Evolutionary conservation across 2,888 invertebrate species (phyloP), one percentile per base, ranked within the genome.

Genomic region (Stenotaenia linearis): DNA sequence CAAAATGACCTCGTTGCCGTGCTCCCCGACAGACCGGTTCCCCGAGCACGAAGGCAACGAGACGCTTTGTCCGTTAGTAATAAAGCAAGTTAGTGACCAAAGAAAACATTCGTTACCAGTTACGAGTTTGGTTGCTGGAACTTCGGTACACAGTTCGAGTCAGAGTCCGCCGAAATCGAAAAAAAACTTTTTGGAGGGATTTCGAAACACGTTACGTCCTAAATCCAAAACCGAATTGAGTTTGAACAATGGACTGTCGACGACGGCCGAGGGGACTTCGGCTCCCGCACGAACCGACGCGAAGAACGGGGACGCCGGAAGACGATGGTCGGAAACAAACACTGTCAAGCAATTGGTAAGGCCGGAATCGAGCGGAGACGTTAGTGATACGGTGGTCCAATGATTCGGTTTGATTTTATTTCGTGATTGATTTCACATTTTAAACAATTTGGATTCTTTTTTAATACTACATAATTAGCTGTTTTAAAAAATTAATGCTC

Each of bases 101-200:
- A 45, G 80, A 28, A 80, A 81, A 40, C 80, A 80, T 61, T 81
- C 81, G 21, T 45, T 79, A 50, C 78, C 78, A 18, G 77, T 69
- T 12, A 28, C 25, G 21, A 77, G 77, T 77, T 28, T 69, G 69
- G 45, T 12, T 23, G 77, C 77, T 23, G 69, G 28, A n/a, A 56
- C 78, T 21, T 30, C 61, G 32, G 35, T 61, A 18, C 28, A 10
- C 4, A 28, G 28, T 28, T 69, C 78, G 79, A 86, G 87, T 6
- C 86, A 86, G 21, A 87, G 86, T 82, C 87, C 87, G 18, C 88
- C 88, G 74, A 88, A 88, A 83, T 87, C 87, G 82, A 88, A 88
- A 82, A 84, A 85, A 80, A 86, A 85, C 83, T 89, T 90, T 84
- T 89, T 91, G 84, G 90, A 90, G 83, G 91, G 91, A 82, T 90